phyloP scores from a whole-genome alignment of 2,888 invertebrate genomes.

The Synergus gifuensis region DNA sequence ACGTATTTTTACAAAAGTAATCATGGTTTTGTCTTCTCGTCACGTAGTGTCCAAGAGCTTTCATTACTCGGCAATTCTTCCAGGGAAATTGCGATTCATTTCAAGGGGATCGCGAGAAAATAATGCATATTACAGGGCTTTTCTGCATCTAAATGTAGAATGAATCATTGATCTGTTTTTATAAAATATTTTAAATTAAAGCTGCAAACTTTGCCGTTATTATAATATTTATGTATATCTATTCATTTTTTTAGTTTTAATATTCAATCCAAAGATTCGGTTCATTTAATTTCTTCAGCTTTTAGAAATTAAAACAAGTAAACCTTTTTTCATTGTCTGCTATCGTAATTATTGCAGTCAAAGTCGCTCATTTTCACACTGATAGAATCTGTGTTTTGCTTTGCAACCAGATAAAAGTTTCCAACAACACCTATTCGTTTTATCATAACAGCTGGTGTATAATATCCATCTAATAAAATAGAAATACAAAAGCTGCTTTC shows the following conservation, averaged over 20 bases:
- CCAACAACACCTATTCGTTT: not conserved
- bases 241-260: too few species aligned
- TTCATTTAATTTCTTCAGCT: too few species aligned
- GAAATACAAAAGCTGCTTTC: too few species aligned
- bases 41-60: slow-evolving; percentile 2
- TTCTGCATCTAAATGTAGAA: not conserved
- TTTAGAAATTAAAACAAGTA: not conserved
- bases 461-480: too few species aligned
- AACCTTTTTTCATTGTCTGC: not conserved
- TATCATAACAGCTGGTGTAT: too few species aligned
- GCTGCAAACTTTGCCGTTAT: too few species aligned
- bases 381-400: not conserved
- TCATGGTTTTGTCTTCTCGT: not conserved
- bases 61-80: slow-evolving; percentile 1
- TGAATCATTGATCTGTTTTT: not conserved
- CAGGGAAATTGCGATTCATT: not conserved
- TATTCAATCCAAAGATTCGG: too few species aligned
- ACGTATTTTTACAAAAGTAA: not conserved
- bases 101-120: not conserved
- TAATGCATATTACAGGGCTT: not conserved
- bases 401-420: not conserved
- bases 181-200: not conserved
- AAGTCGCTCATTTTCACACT: not conserved
- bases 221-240: too few species aligned
- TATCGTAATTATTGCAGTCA: too few species aligned